Evolutionary conservation across 1,140 invertebrate species (phyloP).

Genomic region (Sesamia nonagrioides): DNA sequence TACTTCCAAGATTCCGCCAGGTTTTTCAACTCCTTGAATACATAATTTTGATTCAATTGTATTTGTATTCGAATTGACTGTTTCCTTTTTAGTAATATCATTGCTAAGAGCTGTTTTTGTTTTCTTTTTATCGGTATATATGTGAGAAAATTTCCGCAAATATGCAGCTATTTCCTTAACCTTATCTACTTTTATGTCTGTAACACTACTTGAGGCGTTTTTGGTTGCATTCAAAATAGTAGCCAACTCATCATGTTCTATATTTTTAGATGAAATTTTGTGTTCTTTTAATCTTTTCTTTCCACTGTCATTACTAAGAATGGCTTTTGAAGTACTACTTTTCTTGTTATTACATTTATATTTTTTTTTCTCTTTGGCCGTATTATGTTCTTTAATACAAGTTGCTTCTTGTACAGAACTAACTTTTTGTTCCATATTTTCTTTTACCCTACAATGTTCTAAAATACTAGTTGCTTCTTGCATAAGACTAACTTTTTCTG

Average conservation of each 20-base stretch:
- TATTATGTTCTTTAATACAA: neutral
- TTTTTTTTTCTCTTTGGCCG: neutral
- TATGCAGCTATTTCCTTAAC: slow-evolving; percentile 56
- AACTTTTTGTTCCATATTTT: neutral
- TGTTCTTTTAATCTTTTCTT: neutral
- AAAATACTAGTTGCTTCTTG: neutral
- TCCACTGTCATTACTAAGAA: neutral
- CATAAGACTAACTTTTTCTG: neutral
- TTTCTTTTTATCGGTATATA: slow-evolving; percentile 38
- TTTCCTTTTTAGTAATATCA: slow-evolving; percentile 15
- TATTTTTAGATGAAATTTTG: neutral
- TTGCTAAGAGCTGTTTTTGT: neutral
- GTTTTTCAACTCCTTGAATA: slow-evolving; percentile 84
- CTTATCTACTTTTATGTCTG: slow-evolving; percentile 42
- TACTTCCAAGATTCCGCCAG: slow-evolving; percentile 68
- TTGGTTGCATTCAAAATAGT: slow-evolving; percentile 33
- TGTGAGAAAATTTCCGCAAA: slow-evolving; percentile 48
- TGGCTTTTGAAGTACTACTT: neutral
- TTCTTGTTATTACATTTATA: neutral
- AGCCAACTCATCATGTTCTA: slow-evolving; percentile 8
- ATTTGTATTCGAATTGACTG: slow-evolving; percentile 13
- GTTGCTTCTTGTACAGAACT: neutral
- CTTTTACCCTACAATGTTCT: too few relatives aligned
- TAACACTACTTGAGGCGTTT: neutral
- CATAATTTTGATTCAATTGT: slow-evolving; percentile 68